Evolutionary conservation across 2,113 vertebrate genomes (phyloP).

Genomic region (Podarcis raffonei): DNA sequence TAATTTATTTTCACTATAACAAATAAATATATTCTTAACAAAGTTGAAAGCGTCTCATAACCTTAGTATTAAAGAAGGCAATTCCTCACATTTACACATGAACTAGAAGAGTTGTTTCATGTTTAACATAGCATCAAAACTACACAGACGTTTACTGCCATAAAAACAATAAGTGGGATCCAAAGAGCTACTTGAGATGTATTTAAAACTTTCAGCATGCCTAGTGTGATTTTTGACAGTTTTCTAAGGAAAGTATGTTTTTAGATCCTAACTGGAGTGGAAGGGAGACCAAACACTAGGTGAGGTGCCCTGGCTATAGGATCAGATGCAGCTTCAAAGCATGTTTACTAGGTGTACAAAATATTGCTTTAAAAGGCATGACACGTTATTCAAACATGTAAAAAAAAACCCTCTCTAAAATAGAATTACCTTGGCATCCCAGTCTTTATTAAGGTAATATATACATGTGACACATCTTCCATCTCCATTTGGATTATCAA

Average conservation of each 20-base stretch:
- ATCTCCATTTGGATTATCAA: conserved; percentile 95
- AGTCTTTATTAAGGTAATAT: conserved; percentile 98
- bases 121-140: not conserved
- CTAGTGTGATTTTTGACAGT: not conserved
- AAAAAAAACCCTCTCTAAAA: not conserved
- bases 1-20: not conserved
- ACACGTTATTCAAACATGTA: not conserved
- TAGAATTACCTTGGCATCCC: conserved; percentile 90
- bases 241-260: not conserved
- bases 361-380: not conserved
- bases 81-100: not conserved
- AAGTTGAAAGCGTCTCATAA: not conserved
- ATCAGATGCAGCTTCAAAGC: not conserved
- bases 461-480: conserved; percentile 97
- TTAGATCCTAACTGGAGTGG: not conserved
- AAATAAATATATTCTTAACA: not conserved
- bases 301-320: not conserved
- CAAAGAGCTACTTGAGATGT: not conserved
- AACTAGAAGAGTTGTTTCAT: not conserved
- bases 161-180: not conserved
- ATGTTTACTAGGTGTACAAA: not conserved
- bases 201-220: not conserved
- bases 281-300: not conserved
- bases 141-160: not conserved
- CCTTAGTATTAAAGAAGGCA: not conserved